Conservation (phyloP, 2,888 invertebrate species). For the Globia sparganii region DNA sequence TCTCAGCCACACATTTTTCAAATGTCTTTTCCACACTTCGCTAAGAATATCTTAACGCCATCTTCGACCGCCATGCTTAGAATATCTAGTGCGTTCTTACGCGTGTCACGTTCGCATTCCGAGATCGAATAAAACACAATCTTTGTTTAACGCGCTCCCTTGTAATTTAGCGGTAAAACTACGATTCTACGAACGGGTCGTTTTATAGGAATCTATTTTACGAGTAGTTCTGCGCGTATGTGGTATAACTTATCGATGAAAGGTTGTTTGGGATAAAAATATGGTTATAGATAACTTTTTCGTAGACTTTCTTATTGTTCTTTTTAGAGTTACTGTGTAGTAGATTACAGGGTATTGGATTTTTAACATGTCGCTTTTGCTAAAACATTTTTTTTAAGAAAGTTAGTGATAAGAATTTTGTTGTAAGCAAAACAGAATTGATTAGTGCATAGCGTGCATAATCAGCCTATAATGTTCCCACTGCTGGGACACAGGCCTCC, state of each 20-base stretch:
- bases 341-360: background rate
- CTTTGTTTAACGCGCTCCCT: constrained; percentile 43
- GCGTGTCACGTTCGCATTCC: constrained; percentile 34
- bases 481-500: background rate
- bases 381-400: background rate
- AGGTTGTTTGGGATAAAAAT: constrained; percentile 30
- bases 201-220: constrained; percentile 53
- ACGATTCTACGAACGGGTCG: constrained; percentile 20
- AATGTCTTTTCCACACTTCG: constrained; percentile 14
- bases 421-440: too few relatives aligned
- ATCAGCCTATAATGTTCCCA: background rate
- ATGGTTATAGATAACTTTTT: constrained; percentile 17
- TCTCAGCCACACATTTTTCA: constrained; percentile 29
- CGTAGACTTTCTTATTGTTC: background rate
- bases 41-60: constrained; percentile 1
- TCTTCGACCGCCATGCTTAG: background rate
- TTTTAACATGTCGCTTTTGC: background rate
- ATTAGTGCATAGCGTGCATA: too few relatives aligned
- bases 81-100: constrained; percentile 4
- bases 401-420: too few relatives aligned
- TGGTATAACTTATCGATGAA: constrained; percentile 49
- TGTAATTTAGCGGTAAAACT: constrained; percentile 43
- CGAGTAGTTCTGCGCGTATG: constrained; percentile 46
- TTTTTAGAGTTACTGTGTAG: constrained; percentile 7
- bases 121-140: constrained; percentile 27